Percentiles rank a stretch among this genome's conserved stretches.
Conservation (phyloP, 1,140 invertebrate genomes). For the Heliothis subflexa region DNA sequence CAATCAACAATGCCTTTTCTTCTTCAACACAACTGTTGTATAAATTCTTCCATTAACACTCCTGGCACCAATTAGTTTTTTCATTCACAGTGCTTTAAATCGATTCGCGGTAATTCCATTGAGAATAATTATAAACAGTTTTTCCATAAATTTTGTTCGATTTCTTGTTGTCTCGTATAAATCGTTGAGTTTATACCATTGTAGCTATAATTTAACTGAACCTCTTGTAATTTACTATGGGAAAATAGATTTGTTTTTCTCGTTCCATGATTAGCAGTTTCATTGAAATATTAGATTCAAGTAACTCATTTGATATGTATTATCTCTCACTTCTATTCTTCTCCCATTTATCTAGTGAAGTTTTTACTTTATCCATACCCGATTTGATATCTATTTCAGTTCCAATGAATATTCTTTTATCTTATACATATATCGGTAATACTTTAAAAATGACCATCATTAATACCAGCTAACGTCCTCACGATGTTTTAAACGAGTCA, state of each 20-base stretch:
- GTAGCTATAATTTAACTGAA: background rate
- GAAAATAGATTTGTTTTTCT: slow-evolving; percentile 2
- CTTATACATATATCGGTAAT: too few species aligned
- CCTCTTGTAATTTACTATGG: background rate
- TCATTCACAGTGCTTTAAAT: background rate
- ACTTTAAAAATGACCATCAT: background rate
- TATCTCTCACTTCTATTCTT: too few species aligned
- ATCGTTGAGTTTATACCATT: slow-evolving; percentile 1
- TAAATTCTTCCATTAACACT: background rate
- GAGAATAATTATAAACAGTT: background rate
- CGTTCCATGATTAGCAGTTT: too few species aligned
- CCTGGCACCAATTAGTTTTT: background rate
- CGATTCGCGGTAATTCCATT: background rate
- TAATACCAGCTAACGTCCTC: background rate
- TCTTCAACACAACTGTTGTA: slow-evolving; percentile 1
- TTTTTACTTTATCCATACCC: background rate
- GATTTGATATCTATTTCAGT: background rate
- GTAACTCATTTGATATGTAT: too few species aligned
- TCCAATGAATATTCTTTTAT: background rate
- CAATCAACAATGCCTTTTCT: slow-evolving; percentile 21
- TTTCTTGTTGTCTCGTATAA: slow-evolving; percentile 10
- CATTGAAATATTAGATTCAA: too few species aligned
- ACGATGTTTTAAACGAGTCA: background rate
- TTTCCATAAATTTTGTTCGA: background rate
- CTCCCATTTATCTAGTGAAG: too few species aligned